phyloP scores from a whole-genome alignment of 2,797 vertebrate genomes.

The Melanotaenia boesemani region DNA sequence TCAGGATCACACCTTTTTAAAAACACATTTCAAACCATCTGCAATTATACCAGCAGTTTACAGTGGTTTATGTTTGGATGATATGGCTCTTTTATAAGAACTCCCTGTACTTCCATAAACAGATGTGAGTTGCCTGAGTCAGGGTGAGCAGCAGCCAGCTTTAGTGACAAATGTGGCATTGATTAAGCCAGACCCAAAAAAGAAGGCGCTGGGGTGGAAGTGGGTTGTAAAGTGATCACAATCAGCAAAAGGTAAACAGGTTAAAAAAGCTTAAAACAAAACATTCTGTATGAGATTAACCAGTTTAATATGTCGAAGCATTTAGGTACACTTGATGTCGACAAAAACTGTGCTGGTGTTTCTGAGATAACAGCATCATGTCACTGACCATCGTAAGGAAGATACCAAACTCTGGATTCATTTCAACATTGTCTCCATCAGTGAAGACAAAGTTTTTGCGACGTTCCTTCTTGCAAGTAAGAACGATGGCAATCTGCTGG shows the following conservation, averaged over 20 bases:
- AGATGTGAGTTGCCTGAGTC: neutral
- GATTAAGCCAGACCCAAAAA: neutral
- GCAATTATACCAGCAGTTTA: neutral
- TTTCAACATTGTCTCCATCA: slow-evolving; percentile 93
- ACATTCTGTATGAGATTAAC: neutral
- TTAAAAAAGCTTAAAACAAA: neutral
- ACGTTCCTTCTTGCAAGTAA: slow-evolving; percentile 94
- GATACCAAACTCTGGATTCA: slow-evolving; percentile 97
- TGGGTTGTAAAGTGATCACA: neutral
- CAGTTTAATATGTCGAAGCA: too few species aligned
- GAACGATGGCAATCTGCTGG: slow-evolving; percentile 94
- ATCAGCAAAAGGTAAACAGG: neutral
- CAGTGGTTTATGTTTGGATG: neutral
- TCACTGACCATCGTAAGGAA: slow-evolving; percentile 95
- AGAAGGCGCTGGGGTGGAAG: neutral
- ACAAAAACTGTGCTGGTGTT: neutral
- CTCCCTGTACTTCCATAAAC: neutral
- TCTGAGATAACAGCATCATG: neutral
- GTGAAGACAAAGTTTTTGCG: slow-evolving; percentile 94
- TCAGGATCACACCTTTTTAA: neutral
- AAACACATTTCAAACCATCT: neutral
- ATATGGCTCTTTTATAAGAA: neutral
- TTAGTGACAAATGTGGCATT: neutral
- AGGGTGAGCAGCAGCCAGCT: neutral
- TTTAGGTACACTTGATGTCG: neutral